Base-by-base conservation (phyloP, 2,113 vertebrate species). In the Corythaixoides concolor region DNA sequence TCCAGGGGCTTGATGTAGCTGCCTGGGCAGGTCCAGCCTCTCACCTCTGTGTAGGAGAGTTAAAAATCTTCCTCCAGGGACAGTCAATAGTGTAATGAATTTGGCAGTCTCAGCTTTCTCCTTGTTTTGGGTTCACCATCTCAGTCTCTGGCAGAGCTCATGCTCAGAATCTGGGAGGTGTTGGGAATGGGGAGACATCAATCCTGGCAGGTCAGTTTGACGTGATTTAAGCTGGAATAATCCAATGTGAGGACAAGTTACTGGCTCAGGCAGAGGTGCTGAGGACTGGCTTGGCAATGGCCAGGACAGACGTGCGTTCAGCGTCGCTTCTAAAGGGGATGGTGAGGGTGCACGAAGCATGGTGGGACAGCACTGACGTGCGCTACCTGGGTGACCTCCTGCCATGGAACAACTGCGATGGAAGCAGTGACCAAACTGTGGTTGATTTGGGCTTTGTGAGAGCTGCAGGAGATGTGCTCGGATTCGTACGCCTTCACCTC, bases 231-330 rank as follows among this genome's bases (percentile, higher is more conserved):
- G 47, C 22, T 70, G 68, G 52, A 35, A 11, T 13, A 24, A 14
- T 6, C 15, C 1, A 4, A 14, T 2, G 35, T 60, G 55, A 66
- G 63, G 64, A 12, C 18, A 43, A 66, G 58, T 1, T 79, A 14
- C 43, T 73, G 80, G 41, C 50, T 75, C 37, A n/a, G 39, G 28
- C 8, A 33, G 45, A 67, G 37, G 20, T 50, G 39, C n/a, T 47
- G 47, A 82, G 62, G 58, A 12, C 6, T 16, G 45, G 43, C 26
- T 27, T 35, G 45, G 26, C 56, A 13, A 13, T 4, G 15, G 6
- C 18, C 47, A 19, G 32, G 32, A 4, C 14, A 4, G 1, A 3
- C 1, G 1, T 30, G 32, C 3, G 6, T 64, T 33, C 23, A 17
- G 16, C 8, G 11, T 5, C 8, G 10, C 52, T 35, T 6, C 12